Evolutionary conservation across 1,140 invertebrate species (phyloP).

Genomic region (Campoletis sonorensis): DNA sequence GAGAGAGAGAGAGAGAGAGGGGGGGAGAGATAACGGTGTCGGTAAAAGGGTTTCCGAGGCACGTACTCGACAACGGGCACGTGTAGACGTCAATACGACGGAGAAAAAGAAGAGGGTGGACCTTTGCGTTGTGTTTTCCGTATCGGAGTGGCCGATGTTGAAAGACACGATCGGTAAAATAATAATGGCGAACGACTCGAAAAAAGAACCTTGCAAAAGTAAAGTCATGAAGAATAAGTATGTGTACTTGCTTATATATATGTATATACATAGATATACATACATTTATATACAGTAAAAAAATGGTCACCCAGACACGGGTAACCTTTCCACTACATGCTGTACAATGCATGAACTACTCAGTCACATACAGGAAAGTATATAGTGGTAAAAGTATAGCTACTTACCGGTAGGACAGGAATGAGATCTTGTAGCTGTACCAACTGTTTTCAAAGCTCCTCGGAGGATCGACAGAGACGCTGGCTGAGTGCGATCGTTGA

Average conservation of each 20-base stretch:
- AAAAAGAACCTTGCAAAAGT: slow-evolving; percentile 22
- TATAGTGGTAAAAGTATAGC: slow-evolving; percentile 3
- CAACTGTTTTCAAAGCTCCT: slow-evolving; percentile 41
- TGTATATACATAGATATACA: no score
- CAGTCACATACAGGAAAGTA: background rate
- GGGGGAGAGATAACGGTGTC: background rate
- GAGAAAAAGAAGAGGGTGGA: slow-evolving; percentile 11
- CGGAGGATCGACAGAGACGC: slow-evolving; percentile 24
- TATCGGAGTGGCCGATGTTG: slow-evolving; percentile 5
- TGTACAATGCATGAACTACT: slow-evolving; percentile 2
- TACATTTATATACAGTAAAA: no score
- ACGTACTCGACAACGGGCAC: slow-evolving; percentile 54
- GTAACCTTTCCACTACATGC: slow-evolving; percentile 4
- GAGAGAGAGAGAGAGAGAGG: slow-evolving; percentile 7
- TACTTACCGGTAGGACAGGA: slow-evolving; percentile 23
- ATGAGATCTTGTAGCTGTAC: slow-evolving; percentile 9
- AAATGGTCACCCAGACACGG: background rate
- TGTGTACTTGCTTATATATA: background rate
- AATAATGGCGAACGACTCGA: slow-evolving; percentile 60
- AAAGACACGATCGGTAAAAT: slow-evolving; percentile 63
- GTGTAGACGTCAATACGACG: slow-evolving; percentile 62
- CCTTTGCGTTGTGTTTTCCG: background rate
- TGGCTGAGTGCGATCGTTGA: background rate
- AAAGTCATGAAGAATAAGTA: slow-evolving; percentile 44
- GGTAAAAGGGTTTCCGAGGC: slow-evolving; percentile 62